A percentile compares a stretch with the other conserved stretches of the same genome.
Evolutionary conservation across 2,797 vertebrate species (phyloP).

Genomic region (Lycodopsis pacificus): DNA sequence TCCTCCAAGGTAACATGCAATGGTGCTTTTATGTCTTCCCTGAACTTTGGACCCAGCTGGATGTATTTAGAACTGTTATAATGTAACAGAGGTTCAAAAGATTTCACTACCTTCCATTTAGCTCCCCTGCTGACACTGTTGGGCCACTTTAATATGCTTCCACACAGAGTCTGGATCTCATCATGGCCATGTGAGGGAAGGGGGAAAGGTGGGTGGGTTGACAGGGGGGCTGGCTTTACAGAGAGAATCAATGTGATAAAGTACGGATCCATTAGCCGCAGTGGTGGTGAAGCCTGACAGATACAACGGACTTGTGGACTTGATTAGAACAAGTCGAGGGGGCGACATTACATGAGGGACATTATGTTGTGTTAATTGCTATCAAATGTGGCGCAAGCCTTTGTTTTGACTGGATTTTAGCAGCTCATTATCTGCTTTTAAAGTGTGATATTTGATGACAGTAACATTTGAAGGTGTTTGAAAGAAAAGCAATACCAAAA

Average conservation of each 20-base stretch:
- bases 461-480: conserved; percentile 39
- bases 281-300: conserved; percentile 78
- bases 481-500: conserved; percentile 52
- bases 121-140: conserved; percentile 88
- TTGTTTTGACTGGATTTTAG: conserved; percentile 40
- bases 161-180: conserved; percentile 86
- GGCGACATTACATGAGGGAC: conserved; percentile 37
- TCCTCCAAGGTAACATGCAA: conserved; percentile 84
- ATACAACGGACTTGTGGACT: conserved; percentile 62
- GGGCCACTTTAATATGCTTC: conserved; percentile 88
- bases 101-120: conserved; percentile 89
- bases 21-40: conserved; percentile 84
- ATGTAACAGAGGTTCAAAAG: conserved; percentile 89
- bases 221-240: conserved; percentile 74
- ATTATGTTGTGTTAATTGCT: conserved; percentile 41
- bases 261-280: conserved; percentile 75
- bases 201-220: conserved; percentile 76
- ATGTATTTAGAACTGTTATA: conserved; percentile 90
- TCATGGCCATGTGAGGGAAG: conserved; percentile 86
- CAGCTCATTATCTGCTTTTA: conserved; percentile 31
- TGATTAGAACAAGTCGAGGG: conserved; percentile 59
- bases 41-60: conserved; percentile 89
- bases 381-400: conserved; percentile 27
- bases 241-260: conserved; percentile 77
- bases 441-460: conserved; percentile 39